A percentile compares a stretch with the other conserved stretches of the same genome.
phyloP scores from a whole-genome alignment of 2,888 invertebrate genomes.

The Patella caerulea region DNA sequence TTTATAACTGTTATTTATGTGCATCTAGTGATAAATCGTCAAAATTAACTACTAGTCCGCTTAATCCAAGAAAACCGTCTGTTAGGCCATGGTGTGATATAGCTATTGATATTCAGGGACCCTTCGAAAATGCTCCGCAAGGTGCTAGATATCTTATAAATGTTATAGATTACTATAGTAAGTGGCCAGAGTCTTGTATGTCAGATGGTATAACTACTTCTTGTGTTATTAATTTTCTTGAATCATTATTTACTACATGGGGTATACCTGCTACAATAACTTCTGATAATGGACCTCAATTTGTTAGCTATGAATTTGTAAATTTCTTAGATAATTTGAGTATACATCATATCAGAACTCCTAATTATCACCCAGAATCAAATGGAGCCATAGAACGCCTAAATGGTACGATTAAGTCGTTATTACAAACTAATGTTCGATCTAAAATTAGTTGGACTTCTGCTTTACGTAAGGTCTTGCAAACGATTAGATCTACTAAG shows the following conservation, averaged over 20 bases:
- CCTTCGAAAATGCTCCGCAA: too few relatives aligned
- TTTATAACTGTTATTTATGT: neutral
- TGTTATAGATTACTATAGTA: neutral
- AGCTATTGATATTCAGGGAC: neutral
- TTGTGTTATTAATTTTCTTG: neutral
- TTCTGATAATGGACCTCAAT: constrained; percentile 14
- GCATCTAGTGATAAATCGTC: neutral
- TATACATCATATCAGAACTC: neutral
- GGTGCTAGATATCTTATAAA: neutral
- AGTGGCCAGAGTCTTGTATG: constrained; percentile 3
- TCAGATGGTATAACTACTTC: neutral
- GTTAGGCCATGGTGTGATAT: neutral
- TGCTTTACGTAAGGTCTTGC: neutral
- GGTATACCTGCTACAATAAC: constrained; percentile 10
- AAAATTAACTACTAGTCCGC: neutral
- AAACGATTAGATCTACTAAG: neutral
- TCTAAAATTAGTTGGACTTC: neutral
- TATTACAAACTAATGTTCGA: neutral
- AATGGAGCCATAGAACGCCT: neutral
- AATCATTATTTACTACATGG: neutral
- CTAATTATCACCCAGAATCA: neutral
- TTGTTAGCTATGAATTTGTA: constrained; percentile 1
- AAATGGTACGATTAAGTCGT: constrained; percentile 1
- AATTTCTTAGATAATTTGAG: constrained; percentile 2
- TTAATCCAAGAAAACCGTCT: neutral